A percentile compares a stretch with the other conserved stretches of the same genome.
These are phyloP conservation scores for Macrobrachium rosenbergii DNA, from an alignment of 1,140 invertebrate genomes.

Conservation along the genomic window DNA sequence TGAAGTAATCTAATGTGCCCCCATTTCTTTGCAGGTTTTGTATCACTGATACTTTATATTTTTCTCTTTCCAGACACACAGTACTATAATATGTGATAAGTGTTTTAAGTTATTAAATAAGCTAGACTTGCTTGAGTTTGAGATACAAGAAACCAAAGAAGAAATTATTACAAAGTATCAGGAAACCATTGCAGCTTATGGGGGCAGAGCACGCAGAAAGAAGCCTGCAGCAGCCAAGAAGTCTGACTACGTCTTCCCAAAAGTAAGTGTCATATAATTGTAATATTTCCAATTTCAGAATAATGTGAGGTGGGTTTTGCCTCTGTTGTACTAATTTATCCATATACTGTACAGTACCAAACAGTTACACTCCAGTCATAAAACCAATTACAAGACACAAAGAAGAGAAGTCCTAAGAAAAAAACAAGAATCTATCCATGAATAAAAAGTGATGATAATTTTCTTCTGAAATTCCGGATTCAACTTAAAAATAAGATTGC, in stretches of 20 bases:
- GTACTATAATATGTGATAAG: slow-evolving; percentile 42
- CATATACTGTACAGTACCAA: no score
- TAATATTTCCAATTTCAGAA: neutral
- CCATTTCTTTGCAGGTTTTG: no score
- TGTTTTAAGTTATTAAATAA: slow-evolving; percentile 48
- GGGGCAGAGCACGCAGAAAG: slow-evolving; percentile 50
- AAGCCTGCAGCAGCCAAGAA: slow-evolving; percentile 52
- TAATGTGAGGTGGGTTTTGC: neutral
- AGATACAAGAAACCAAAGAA: slow-evolving; percentile 52
- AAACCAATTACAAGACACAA: no score
- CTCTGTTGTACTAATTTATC: no score
- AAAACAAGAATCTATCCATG: no score
- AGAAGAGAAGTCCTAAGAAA: no score
- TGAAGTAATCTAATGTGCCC: no score
- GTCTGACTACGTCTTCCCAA: slow-evolving; percentile 54
- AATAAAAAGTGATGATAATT: no score
- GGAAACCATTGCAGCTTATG: slow-evolving; percentile 44
- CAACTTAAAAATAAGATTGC: no score
- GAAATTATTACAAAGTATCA: slow-evolving; percentile 53
- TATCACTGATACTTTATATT: neutral
- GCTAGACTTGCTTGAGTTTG: slow-evolving; percentile 42
- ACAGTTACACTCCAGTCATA: no score
- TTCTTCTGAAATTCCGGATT: no score
- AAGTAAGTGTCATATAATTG: slow-evolving; percentile 6
- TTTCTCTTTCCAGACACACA: slow-evolving; percentile 40